Base-by-base conservation (phyloP, 2,888 invertebrate species). In the Zeuzera pyrina region DNA sequence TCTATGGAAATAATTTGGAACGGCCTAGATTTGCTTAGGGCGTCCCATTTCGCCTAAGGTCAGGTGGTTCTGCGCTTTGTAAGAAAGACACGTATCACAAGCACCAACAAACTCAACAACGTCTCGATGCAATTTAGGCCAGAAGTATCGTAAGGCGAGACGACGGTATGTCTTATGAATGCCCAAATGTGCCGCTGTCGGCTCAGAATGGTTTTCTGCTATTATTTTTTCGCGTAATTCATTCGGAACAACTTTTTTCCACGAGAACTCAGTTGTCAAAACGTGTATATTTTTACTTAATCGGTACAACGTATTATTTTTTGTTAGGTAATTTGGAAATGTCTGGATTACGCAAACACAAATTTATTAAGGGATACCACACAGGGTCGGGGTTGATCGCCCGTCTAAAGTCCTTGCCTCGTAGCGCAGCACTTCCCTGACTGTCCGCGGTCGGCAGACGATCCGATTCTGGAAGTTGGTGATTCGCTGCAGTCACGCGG, bases 161-260 rank as follows among this genome's bases (percentile, higher is more conserved):
- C 47, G 39, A 12, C 39, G 41, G 19, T 45, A 41, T 1, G 47
- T 51, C 35, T 49, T 48, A 29, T 42, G 42, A 13, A 45, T 42
- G 2, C 49, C 36, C 0, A 44, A 29, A 38, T 49, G 47, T 6
- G 35, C 47, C 2, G 42, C 32, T 2, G 38, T 42, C 5, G 34
- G 41, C 4, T 31, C 38, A 29, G 36, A 13, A 15, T 46, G 46
- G n/a, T 38, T 32, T 15, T 36, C 13, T 1, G 1, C 2, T 14
- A 46, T 32, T 1, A 38, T 21, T 1, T 34, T 7, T 7, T 29
- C 16, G 8, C 41, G 33, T 1, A 12, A 13, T 22, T 43, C 40
- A 11, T 15, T 32, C 1, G 43, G 45, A 16, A 45, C 29, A 1
- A 45, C 43, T 28, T 42, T 34, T 27, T 42, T 43, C 40, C 45